Percentiles rank a stretch among this genome's conserved stretches.
Evolutionary conservation across 2,113 vertebrate species (phyloP).

Genomic region (Cyphomyrus discorhynchus): DNA sequence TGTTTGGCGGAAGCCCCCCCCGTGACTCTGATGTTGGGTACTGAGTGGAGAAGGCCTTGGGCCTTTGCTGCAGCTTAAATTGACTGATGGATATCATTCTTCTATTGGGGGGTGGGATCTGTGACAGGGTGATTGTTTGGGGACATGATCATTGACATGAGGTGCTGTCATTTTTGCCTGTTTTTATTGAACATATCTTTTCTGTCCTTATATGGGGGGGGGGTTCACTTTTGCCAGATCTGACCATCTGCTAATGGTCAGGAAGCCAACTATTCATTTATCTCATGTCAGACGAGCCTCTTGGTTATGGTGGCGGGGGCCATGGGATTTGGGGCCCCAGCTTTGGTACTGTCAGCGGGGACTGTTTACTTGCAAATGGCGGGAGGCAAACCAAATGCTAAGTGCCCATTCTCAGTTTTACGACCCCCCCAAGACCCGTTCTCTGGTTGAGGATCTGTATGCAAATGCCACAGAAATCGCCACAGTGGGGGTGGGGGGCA

Average conservation of each 20-base stretch:
- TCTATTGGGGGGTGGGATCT: neutral
- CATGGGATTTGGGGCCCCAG: neutral
- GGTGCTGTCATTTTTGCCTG: neutral
- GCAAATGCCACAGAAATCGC: neutral
- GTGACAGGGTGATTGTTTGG: neutral
- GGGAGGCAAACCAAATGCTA: neutral
- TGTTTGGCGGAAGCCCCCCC: neutral
- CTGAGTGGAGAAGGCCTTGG: neutral
- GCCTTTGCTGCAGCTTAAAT: neutral
- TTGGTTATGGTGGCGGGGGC: neutral
- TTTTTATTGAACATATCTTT: neutral
- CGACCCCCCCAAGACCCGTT: neutral
- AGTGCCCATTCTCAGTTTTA: constrained; percentile 1
- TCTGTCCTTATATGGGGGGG: neutral
- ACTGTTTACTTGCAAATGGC: neutral
- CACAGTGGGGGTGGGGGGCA: neutral
- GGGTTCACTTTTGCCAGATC: neutral
- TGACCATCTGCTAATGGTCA: neutral
- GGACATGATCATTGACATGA: neutral
- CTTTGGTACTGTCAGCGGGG: neutral
- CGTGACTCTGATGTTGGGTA: neutral
- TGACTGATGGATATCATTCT: neutral
- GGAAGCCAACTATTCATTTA: neutral
- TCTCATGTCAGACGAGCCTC: neutral
- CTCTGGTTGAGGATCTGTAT: neutral